These are phyloP conservation scores for Macrosiphum euphorbiae DNA, from an alignment of 2,888 invertebrate genomes.

Conservation along the genomic window DNA sequence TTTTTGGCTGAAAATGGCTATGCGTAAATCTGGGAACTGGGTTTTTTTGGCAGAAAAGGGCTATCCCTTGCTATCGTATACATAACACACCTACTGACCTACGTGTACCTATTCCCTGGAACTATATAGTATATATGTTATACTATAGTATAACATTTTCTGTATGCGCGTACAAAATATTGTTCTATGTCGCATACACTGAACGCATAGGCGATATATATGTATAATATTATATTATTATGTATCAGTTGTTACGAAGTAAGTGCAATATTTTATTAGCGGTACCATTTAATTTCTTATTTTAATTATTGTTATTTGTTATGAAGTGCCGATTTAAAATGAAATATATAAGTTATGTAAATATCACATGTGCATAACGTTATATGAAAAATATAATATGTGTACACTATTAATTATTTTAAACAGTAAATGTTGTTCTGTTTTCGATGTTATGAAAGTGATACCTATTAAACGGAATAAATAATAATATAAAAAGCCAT, in stretches of 20 bases:
- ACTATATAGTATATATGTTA: too few relatives aligned
- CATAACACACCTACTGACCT: too few relatives aligned
- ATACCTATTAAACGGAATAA: background rate
- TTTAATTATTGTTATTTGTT: background rate
- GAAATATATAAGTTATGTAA: background rate
- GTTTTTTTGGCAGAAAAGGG: background rate
- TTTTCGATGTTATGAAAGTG: background rate
- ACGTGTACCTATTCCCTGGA: background rate
- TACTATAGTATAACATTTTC: background rate
- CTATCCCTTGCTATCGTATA: background rate
- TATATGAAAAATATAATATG: conserved; percentile 9
- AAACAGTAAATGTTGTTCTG: background rate
- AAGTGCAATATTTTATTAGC: background rate
- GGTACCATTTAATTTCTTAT: background rate
- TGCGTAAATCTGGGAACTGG: too few relatives aligned
- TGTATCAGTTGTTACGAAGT: background rate
- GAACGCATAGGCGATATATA: background rate
- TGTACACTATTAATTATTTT: background rate
- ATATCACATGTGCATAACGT: background rate
- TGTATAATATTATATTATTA: background rate
- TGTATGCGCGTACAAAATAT: background rate
- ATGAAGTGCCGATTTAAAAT: background rate
- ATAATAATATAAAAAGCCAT: background rate
- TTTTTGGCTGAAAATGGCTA: background rate
- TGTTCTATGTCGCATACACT: background rate